Evolutionary conservation across 1,140 invertebrate genomes (phyloP), one percentile per base, ranked within the genome.

Genomic region (Nymphalis io): DNA sequence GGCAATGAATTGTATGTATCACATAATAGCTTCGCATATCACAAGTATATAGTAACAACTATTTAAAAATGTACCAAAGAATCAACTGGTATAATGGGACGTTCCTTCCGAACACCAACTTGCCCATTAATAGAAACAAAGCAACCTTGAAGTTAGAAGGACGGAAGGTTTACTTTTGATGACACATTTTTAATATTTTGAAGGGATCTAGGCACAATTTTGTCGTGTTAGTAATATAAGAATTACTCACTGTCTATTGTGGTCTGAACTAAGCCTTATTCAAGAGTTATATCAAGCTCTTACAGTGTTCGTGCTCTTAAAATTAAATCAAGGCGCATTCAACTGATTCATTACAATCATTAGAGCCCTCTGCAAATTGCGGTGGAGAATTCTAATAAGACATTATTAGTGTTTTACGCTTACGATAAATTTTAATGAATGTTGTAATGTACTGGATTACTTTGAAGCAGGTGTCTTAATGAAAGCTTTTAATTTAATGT

Each of bases 271-370:
- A 16, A 16, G n/a, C n/a, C 33, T 82, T 82, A 84, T 77, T 80
- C 72, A 71, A 82, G 74, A 74, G 80, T 85, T 83, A 80, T 83
- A 82, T 87, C 81, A 84, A 77, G 75, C 72, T 74, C 51, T 51
- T 46, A 64, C 78, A 76, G 76, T 61, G 46, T 75, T 70, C 62
- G 51, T 74, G 74, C 75, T 73, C 70, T 61, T 78, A 68, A 80
- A 82, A 83, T 85, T 83, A 85, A 82, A 85, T 46, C 44, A 18
- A 46, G 44, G 44, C 44, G 44, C 44, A 46, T 46, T 46, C 44
- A 46, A 75, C 74, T 78, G 73, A 79, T 78, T 74, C 73, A 74
- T 74, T 78, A 75, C 67, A 76, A 80, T 80, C 78, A 75, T 74
- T 76, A 78, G 55, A 74, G 39, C 78, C 74, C 80, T 57, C 66